phyloP scores from a whole-genome alignment of 2,113 vertebrate genomes.

The Phalacrocorax brasilianus region DNA sequence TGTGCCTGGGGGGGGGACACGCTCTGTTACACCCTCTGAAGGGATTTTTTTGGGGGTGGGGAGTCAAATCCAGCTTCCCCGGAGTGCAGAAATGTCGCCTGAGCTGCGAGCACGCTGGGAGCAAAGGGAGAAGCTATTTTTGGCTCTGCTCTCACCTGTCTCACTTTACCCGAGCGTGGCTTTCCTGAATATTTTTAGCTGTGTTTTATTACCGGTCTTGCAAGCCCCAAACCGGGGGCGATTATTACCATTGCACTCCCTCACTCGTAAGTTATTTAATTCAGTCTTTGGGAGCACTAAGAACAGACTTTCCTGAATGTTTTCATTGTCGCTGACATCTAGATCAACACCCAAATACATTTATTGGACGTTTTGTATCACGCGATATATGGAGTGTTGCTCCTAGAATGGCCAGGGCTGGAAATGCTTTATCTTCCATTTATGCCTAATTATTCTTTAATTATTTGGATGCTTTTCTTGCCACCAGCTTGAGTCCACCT shows the following conservation, averaged over 20 bases:
- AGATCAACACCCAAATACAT: neutral
- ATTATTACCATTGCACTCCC: neutral
- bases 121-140: neutral
- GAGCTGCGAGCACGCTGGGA: neutral
- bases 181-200: neutral
- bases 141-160: neutral
- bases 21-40: neutral
- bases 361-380: neutral
- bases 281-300: neutral
- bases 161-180: neutral
- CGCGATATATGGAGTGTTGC: neutral
- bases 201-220: neutral
- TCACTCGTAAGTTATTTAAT: neutral
- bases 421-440: neutral
- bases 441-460: neutral
- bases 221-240: neutral
- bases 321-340: neutral
- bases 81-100: neutral
- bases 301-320: neutral
- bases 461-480: neutral
- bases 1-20: neutral
- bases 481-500: neutral
- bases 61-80: neutral
- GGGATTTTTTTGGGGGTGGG: neutral
- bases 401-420: neutral